These are phyloP conservation scores for Gobiocypris rarus DNA, from an alignment of 2,113 vertebrate genomes.

Conservation along the genomic window DNA sequence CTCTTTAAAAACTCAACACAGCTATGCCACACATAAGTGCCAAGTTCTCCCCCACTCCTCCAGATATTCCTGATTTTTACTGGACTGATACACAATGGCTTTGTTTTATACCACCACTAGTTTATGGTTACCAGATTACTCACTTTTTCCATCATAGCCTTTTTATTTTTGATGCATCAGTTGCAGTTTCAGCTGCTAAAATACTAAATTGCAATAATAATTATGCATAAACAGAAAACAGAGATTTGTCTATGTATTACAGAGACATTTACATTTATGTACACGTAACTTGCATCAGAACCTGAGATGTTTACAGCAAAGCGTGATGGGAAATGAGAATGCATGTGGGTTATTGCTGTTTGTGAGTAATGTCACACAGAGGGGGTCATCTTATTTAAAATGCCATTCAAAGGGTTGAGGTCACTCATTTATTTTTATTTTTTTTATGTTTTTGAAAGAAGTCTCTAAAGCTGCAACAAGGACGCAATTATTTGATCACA, in stretches of 20 bases:
- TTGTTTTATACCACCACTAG: neutral
- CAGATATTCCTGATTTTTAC: constrained; percentile 5
- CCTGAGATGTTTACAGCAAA: neutral
- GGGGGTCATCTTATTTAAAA: neutral
- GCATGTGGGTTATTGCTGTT: neutral
- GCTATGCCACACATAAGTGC: constrained; percentile 45
- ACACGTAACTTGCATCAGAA: neutral
- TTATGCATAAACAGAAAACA: too few species aligned
- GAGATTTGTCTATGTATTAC: neutral
- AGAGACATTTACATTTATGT: neutral
- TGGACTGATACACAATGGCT: constrained; percentile 31
- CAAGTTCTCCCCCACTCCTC: constrained; percentile 21
- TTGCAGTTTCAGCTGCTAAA: too few species aligned
- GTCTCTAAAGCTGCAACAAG: neutral
- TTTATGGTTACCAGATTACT: neutral
- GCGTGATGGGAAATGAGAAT: neutral
- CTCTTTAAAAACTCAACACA: constrained; percentile 50
- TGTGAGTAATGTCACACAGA: neutral
- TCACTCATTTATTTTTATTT: too few species aligned
- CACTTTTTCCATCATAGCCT: neutral
- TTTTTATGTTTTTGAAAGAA: neutral
- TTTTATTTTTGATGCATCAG: too few species aligned
- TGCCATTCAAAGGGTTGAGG: neutral
- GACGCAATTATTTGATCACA: neutral
- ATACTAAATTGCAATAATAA: too few species aligned